Evolutionary conservation across 1,140 invertebrate genomes (phyloP).

Genomic region (Liolophura sinensis): DNA sequence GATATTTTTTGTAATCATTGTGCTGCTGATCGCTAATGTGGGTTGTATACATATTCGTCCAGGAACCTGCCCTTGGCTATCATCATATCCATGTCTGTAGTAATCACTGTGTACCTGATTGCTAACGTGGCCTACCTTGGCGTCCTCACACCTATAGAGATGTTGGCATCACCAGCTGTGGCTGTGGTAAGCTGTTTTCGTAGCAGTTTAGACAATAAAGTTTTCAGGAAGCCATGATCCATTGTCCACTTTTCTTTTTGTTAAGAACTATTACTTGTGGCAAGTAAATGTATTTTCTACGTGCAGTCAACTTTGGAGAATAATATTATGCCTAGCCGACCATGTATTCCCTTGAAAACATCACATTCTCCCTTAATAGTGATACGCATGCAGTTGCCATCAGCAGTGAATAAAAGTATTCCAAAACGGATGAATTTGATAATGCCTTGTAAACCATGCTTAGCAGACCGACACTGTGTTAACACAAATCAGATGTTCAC

Average conservation of each 20-base stretch:
- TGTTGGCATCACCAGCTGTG: slow-evolving; percentile 59
- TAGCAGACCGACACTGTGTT: too few species aligned
- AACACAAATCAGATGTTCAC: too few species aligned
- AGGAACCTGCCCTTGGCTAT: slow-evolving; percentile 61
- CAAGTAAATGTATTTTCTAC: too few species aligned
- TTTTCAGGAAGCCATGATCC: background rate
- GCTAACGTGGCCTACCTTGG: slow-evolving; percentile 61
- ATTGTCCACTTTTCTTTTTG: background rate
- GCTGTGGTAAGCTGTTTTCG: slow-evolving; percentile 54
- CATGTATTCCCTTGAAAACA: too few species aligned
- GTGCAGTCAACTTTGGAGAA: too few species aligned
- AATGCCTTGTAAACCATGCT: too few species aligned
- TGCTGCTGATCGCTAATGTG: slow-evolving; percentile 61
- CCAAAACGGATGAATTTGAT: too few species aligned
- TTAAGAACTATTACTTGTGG: background rate
- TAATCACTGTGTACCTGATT: slow-evolving; percentile 57
- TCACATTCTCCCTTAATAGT: too few species aligned
- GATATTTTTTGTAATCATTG: slow-evolving; percentile 59
- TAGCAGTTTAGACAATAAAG: too few species aligned
- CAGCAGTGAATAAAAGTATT: too few species aligned
- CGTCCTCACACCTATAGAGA: slow-evolving; percentile 58
- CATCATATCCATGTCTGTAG: slow-evolving; percentile 56
- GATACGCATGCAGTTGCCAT: too few species aligned
- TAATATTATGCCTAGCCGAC: too few species aligned
- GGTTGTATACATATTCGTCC: slow-evolving; percentile 46